Base-by-base conservation (phyloP, 2,797 vertebrate species). In the Setipinna tenuifilis region DNA sequence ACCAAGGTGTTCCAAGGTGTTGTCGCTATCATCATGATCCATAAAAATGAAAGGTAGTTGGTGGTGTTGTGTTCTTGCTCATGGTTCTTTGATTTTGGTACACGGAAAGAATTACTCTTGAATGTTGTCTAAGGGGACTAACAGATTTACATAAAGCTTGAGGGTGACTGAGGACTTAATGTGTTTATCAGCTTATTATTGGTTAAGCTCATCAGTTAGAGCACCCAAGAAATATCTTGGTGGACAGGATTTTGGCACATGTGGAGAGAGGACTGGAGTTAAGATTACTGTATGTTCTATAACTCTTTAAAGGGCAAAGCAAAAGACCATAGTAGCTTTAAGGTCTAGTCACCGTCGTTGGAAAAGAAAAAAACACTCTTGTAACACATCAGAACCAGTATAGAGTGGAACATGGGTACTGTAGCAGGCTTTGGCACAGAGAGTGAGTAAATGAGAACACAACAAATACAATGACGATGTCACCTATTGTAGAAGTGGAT, bases 371-470 rank as follows among this genome's bases (percentile, higher is more conserved):
- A 78, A 35, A 7, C 71, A 78, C 71, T 41, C 1, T 41, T 78
- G 19, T 44, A 78, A 44, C 35, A 78, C 19, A 41, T 78, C 35
- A 7, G 68, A 35, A 19, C 9, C 11, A 14, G 28, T 75, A 78
- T 44, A 19, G 71, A 41, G 17, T 21, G 41, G 71, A 78, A 7
- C 44, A 78, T 44, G 71, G 44, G 71, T 44, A 10, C 6, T 41
- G 6, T 44, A 78, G 21, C 41, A 85, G 78, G 81, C 82, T 14
- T 57, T 81, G 71, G 44, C 75, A 25, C 65, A 81, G 83, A 83
- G 31, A 84, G 19, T 17, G 6, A 68, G 84, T 6, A 41, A 31
- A 88, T 87, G 86, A 90, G 87, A 84, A 83, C 84, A 93, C 87
- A 86, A 85, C 82, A 31, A 90, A 81, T 50, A 88, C 31, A 19